A percentile compares a stretch with the other conserved stretches of the same genome.
These are phyloP conservation scores for Popillia japonica DNA, from an alignment of 1,140 invertebrate species.

Conservation along the genomic window DNA sequence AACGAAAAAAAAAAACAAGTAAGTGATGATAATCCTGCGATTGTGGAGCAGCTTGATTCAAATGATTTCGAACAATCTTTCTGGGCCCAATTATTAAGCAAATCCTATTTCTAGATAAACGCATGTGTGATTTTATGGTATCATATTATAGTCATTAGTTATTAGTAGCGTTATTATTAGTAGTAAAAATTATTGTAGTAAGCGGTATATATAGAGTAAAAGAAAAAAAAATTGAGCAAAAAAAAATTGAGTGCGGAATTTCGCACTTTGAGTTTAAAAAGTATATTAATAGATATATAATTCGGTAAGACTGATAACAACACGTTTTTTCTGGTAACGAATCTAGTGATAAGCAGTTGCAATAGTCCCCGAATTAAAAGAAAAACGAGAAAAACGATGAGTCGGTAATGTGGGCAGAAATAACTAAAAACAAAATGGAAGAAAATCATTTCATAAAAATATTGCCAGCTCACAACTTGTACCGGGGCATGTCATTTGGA, in stretches of 20 bases:
- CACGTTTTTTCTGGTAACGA: slow-evolving; percentile 60
- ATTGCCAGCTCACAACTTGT: slow-evolving; percentile 35
- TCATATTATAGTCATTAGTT: slow-evolving; percentile 61
- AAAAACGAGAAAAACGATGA: background rate
- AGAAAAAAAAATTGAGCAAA: background rate
- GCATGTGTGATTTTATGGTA: slow-evolving; percentile 61
- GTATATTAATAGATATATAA: slow-evolving; percentile 44
- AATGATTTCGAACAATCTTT: slow-evolving; percentile 60
- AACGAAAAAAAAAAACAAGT: slow-evolving; percentile 47
- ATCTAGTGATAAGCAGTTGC: slow-evolving; percentile 56
- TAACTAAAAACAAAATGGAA: background rate
- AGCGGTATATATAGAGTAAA: slow-evolving; percentile 17
- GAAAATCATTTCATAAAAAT: background rate
- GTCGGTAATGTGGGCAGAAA: slow-evolving; percentile 19
- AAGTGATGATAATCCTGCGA: slow-evolving; percentile 55
- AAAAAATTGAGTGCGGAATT: slow-evolving; percentile 39
- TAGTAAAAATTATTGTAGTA: slow-evolving; percentile 36
- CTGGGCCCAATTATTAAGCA: slow-evolving; percentile 60
- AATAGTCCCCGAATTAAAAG: slow-evolving; percentile 46
- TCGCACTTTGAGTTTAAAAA: slow-evolving; percentile 37
- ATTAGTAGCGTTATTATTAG: slow-evolving; percentile 32
- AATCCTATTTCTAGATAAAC: slow-evolving; percentile 57
- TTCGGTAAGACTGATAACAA: slow-evolving; percentile 62
- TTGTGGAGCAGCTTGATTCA: slow-evolving; percentile 53
- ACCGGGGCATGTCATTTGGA: slow-evolving; percentile 46